These are phyloP conservation scores for Zaprionus tsacasi DNA, from an alignment of 1,140 invertebrate species.

Conservation along the genomic window DNA sequence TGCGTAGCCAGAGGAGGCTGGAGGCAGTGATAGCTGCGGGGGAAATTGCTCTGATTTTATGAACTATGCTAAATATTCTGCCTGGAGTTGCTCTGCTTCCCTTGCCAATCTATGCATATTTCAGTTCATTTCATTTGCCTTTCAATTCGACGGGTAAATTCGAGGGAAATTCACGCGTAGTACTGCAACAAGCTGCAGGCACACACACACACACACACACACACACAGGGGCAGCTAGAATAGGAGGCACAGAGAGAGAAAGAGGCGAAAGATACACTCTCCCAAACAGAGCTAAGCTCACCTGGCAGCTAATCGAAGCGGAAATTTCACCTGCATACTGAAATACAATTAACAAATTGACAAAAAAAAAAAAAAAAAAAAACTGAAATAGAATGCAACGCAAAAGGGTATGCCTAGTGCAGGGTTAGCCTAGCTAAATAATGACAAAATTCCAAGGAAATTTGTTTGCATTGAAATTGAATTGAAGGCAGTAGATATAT, in stretches of 20 bases:
- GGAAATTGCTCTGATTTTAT: slow-evolving; percentile 26
- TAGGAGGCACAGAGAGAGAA: background rate
- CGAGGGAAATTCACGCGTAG: slow-evolving; percentile 3
- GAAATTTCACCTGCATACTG: slow-evolving; percentile 56
- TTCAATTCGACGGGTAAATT: slow-evolving; percentile 57
- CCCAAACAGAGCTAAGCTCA: background rate
- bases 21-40: background rate
- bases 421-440: background rate
- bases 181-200: slow-evolving; percentile 37
- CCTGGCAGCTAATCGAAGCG: slow-evolving; percentile 59
- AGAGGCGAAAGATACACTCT: background rate
- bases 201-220: background rate
- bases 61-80: slow-evolving; percentile 41
- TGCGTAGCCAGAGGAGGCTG: no score
- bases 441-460: no score
- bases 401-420: background rate
- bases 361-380: background rate
- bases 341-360: slow-evolving; percentile 73
- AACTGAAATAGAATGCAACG: background rate
- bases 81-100: slow-evolving; percentile 25
- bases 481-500: no score
- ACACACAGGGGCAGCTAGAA: background rate
- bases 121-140: slow-evolving; percentile 73
- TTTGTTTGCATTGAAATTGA: no score
- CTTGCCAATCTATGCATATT: slow-evolving; percentile 75